Evolutionary conservation across 2,888 invertebrate genomes (phyloP), one percentile per base, ranked within the genome.

Genomic region (Megaustenia siamemsis): DNA sequence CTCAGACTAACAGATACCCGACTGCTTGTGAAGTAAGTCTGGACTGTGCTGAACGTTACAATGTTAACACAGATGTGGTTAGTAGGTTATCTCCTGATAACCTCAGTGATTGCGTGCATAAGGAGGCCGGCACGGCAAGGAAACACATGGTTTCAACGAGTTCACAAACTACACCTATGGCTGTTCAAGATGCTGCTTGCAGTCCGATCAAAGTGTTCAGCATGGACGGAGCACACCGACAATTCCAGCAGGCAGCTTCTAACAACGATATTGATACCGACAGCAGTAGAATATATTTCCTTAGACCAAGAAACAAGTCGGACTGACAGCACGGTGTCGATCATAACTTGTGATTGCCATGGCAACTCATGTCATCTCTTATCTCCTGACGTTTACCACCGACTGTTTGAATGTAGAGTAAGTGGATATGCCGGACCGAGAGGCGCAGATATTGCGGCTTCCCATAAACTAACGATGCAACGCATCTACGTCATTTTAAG

Each of bases 191-290:
- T 60, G 56, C 60, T 12, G 56, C 60, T 4, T 77, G 77, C 35
- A 77, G 77, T 53, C 77, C 77, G 38, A 77, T 77, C 21, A 66
- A 43, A 69, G 43, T 82, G 35, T 77, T 82, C n/a, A 66, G 76
- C 8, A 73, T 60, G n/a, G 89, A 89, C n/a, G 66, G n/a, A 28
- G 43, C n/a, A 10, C 43, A 4, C 6, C 28, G 63, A 15, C 63
- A 63, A 63, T 63, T 12, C 8, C n/a, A 71, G 28, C 45, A 43
- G 24, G 6, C 40, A 40, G n/a, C n/a, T n/a, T 24, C 45, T n/a
- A 28, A 6, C 43, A 71, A 10, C 12, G 10, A 43, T n/a, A 40
- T 24, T 24, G 40, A 40, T 24, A 32, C 12, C 18, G 35, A 66
- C 1, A 38, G 21, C 12, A 10, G 35, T 38, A 69, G 40, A 40